Evolutionary conservation across 2,113 vertebrate species (phyloP), one percentile per base, ranked within the genome.

Genomic region (Syngnathoides biaculeatus): DNA sequence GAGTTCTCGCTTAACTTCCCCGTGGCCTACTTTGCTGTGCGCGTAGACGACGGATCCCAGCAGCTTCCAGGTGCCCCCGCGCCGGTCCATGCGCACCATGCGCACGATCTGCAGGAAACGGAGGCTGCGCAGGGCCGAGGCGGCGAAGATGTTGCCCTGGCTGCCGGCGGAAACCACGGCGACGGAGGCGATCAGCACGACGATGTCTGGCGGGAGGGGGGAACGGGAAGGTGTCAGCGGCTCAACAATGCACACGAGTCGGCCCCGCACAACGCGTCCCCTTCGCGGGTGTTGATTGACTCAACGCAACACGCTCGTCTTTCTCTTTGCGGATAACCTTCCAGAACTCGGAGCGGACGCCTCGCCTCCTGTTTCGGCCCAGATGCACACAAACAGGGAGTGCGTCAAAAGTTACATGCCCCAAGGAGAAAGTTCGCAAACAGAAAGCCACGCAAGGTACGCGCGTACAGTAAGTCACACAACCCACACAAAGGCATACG

Each of bases 1-100:
- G 40, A 35, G 45, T 47, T 47, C 15, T 47, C 19, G 45, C 14
- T 19, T 45, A 5, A 45, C 43, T 5, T 19, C 20, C 19, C 47
- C 9, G 47, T 20, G 8, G 48, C 17, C 17, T 42, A 98, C 97
- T 95, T 99, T 99, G 81, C 97, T 99, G 79, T 99, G 97, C 65
- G 97, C 97, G 75, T 99, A 99, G 80, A 99, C 97, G 83, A 99
- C 97, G 67, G 97, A 99, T 67, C 97, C 97, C 71, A 99, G 93
- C 52, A 98, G 93, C 90, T 99, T 99, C 97, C 97, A 99, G 75
- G 97, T 99, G 65, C 97, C 97, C 65, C 97, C 97, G 86, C 97
- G 93, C 74, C 97, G 93, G 92, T 99, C 97, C 96, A 99, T 98
- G 79, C 97, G 97, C 88, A 99, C 97, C 97, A 99, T 99, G 57